Evolutionary conservation across 2,888 invertebrate species (phyloP).

Genomic region (Creontiades dilutus): DNA sequence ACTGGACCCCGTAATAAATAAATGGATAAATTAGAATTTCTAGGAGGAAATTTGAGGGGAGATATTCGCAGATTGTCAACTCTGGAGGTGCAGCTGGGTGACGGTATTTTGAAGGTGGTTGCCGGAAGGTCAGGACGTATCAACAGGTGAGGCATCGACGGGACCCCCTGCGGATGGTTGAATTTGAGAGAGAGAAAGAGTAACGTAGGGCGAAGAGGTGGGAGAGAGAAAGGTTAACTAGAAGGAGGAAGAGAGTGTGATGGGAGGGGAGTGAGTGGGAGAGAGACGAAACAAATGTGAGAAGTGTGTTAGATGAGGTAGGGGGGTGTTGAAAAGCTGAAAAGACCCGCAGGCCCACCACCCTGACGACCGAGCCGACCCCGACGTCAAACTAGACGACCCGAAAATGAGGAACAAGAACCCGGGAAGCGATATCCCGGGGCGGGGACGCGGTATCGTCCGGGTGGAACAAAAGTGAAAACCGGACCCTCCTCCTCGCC

Average conservation of each 20-base stretch:
- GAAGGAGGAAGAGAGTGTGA: no score
- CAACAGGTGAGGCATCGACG: background rate
- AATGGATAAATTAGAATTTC: no score
- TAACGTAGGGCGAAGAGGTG: background rate
- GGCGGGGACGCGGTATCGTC: background rate
- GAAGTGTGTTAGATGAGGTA: no score
- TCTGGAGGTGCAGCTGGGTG: background rate
- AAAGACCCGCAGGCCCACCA: background rate
- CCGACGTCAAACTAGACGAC: slow-evolving; percentile 1
- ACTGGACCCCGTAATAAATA: no score
- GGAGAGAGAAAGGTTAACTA: background rate
- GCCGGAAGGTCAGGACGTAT: background rate
- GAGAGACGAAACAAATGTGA: no score
- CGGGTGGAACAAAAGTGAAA: slow-evolving; percentile 8
- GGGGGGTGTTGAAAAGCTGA: background rate
- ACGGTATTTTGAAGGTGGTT: background rate
- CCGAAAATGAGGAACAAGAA: background rate
- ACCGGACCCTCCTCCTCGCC: background rate
- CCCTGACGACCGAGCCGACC: slow-evolving; percentile 13
- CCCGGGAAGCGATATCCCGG: slow-evolving; percentile 15
- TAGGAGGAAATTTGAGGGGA: no score
- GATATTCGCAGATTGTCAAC: no score
- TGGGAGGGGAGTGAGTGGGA: no score
- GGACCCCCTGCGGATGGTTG: background rate
- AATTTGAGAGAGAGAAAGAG: background rate